These are phyloP conservation scores for Rutpela maculata DNA, from an alignment of 2,888 invertebrate genomes.

Conservation along the genomic window DNA sequence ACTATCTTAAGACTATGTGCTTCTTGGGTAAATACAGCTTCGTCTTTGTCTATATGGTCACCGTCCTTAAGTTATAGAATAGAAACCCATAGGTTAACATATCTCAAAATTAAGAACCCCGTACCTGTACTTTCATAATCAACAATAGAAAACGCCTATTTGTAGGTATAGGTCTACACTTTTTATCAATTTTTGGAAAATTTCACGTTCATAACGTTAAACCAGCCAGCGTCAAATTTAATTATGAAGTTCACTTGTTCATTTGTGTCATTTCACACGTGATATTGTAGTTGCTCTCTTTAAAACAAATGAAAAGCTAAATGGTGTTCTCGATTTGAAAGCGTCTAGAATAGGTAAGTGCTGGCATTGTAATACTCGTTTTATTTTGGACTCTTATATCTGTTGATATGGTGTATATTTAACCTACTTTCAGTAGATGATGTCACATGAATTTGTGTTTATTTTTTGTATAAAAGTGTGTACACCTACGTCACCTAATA, in stretches of 20 bases:
- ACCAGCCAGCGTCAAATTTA: not conserved
- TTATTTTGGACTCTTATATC: too few species aligned
- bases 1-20: too few species aligned
- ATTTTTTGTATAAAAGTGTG: not conserved
- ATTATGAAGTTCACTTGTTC: not conserved
- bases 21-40: too few species aligned
- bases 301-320: not conserved
- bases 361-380: not conserved
- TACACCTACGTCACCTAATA: not conserved
- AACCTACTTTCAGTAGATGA: not conserved
- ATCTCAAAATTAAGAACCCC: not conserved
- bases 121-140: conserved; percentile 21
- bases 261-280: not conserved
- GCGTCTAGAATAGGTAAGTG: not conserved
- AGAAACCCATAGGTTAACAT: not conserved
- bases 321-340: not conserved
- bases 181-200: too few species aligned
- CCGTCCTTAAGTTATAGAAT: not conserved
- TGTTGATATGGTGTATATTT: not conserved
- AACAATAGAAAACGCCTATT: not conserved
- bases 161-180: too few species aligned
- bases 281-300: not conserved
- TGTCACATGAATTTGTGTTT: not conserved
- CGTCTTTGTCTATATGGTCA: not conserved
- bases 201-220: too few species aligned